Conservation (phyloP, 2,113 vertebrate genomes). For the Ciconia stormi region DNA sequence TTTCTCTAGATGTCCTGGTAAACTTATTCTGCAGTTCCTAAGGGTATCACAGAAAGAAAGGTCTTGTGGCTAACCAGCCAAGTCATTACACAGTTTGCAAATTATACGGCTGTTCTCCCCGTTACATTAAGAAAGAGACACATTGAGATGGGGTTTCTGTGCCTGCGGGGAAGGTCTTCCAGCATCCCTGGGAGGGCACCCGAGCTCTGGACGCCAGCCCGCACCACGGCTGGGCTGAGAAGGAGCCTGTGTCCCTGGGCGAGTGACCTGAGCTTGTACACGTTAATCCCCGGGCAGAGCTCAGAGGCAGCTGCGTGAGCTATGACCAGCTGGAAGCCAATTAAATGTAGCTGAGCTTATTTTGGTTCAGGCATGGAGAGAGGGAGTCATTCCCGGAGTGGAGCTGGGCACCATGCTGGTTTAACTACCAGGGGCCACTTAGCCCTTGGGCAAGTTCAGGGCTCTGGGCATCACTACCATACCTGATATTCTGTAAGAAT, state of each 20-base stretch:
- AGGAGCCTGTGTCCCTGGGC: background rate
- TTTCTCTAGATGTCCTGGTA: background rate
- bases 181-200: background rate
- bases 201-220: background rate
- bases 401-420: background rate
- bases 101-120: background rate
- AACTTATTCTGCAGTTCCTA: background rate
- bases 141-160: background rate
- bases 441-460: background rate
- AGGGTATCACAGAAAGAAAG: background rate
- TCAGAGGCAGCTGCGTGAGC: background rate
- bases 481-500: background rate
- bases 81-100: background rate
- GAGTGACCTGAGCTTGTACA: background rate
- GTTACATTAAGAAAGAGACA: background rate
- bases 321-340: constrained; percentile 31
- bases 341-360: constrained; percentile 25
- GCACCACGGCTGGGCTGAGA: rapidly evolving
- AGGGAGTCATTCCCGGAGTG: background rate
- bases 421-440: background rate
- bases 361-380: background rate
- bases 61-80: background rate
- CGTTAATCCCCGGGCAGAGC: background rate
- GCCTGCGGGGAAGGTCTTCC: background rate
- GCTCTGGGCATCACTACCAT: background rate